Percentiles rank a stretch among this genome's conserved stretches.
phyloP scores from a whole-genome alignment of 1,140 invertebrate genomes.

The Trachelipus rathkii region DNA sequence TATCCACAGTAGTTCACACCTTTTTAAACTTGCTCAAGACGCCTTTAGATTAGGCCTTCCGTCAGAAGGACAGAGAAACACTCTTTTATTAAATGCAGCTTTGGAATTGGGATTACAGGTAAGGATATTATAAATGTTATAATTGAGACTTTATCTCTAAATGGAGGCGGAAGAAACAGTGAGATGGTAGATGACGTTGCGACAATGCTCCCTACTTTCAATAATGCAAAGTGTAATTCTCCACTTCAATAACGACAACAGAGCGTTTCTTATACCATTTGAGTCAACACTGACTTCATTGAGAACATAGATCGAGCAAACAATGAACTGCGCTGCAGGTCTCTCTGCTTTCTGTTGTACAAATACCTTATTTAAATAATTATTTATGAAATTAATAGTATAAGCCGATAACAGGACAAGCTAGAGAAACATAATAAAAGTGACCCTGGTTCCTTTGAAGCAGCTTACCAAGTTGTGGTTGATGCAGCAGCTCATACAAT shows the following conservation, averaged over 20 bases:
- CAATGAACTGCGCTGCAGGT: no score
- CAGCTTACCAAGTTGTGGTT: conserved; percentile 76
- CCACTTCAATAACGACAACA: conserved; percentile 75
- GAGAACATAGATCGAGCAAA: conserved; percentile 71
- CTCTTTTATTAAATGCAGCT: conserved; percentile 67
- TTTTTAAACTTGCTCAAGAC: conserved; percentile 78
- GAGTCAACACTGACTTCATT: conserved; percentile 76
- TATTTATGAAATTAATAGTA: no score
- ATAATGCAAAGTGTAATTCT: conserved; percentile 79
- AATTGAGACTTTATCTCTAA: conserved; percentile 73
- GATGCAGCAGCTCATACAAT: conserved; percentile 72
- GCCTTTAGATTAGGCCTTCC: conserved; percentile 75
- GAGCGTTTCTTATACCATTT: conserved; percentile 76
- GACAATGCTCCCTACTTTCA: conserved; percentile 69
- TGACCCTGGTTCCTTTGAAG: conserved; percentile 73
- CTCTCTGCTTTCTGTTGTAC: no score
- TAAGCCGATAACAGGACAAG: no score
- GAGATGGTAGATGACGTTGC: conserved; percentile 78
- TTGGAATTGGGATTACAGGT: conserved; percentile 76
- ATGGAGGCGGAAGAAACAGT: conserved; percentile 77
- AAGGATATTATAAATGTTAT: conserved; percentile 60
- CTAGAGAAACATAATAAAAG: conserved; percentile 79
- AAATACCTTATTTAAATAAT: conserved; percentile 77
- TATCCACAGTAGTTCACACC: conserved; percentile 74
- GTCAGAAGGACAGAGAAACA: conserved; percentile 53